phyloP scores from a whole-genome alignment of 2,888 invertebrate species.

The Eilema caniola region DNA sequence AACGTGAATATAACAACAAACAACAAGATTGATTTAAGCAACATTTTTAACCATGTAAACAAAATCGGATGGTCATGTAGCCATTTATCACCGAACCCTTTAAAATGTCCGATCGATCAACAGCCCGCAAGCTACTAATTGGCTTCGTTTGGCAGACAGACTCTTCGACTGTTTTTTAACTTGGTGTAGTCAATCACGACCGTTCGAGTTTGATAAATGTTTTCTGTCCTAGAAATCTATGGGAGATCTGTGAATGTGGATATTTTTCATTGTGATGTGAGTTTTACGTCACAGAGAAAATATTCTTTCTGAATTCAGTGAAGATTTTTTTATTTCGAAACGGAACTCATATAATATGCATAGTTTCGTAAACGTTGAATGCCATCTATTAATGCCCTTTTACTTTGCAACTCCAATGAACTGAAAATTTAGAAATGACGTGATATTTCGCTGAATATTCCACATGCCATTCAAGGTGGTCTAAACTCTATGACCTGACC shows the following conservation, averaged over 20 bases:
- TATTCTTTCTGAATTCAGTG: background rate
- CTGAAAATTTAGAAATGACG: too few relatives aligned
- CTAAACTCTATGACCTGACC: too few relatives aligned
- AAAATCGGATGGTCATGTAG: background rate
- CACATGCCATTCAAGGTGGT: too few relatives aligned
- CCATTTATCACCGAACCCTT: constrained; percentile 14
- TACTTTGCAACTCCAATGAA: too few relatives aligned
- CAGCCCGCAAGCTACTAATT: constrained; percentile 11
- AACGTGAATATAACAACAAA: too few relatives aligned
- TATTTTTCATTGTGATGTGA: background rate
- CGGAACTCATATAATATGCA: too few relatives aligned
- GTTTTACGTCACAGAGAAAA: background rate
- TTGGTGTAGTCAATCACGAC: constrained; percentile 5
- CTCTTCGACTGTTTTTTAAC: constrained; percentile 6
- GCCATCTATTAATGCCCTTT: too few relatives aligned
- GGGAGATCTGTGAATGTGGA: background rate
- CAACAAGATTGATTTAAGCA: background rate
- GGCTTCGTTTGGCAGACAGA: constrained; percentile 2
- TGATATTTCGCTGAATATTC: too few relatives aligned
- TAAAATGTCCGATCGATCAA: constrained; percentile 16
- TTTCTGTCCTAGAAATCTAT: background rate
- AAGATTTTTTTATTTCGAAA: background rate
- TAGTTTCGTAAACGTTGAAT: too few relatives aligned
- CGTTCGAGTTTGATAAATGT: background rate
- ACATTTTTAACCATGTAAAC: constrained; percentile 9